Evolutionary conservation across 2,888 invertebrate species (phyloP).

Genomic region (Tetropium fuscum): DNA sequence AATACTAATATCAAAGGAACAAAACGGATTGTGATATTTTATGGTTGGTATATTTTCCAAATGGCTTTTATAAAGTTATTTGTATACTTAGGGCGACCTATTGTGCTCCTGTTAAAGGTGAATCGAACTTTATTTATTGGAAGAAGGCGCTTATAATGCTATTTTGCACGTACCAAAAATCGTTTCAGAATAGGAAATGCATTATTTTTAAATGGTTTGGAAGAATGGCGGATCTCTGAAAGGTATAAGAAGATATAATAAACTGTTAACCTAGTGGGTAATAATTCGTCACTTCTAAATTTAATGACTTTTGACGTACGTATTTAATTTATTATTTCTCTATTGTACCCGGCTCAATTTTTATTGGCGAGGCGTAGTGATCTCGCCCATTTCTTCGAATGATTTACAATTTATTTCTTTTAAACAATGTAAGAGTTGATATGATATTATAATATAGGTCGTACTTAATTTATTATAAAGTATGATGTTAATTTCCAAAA

Average conservation of each 20-base stretch:
- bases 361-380: slow-evolving; percentile 5
- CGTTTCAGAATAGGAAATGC: slow-evolving; percentile 33
- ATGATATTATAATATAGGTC: too few species aligned
- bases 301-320: slow-evolving; percentile 24
- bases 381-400: too few species aligned
- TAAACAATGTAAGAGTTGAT: too few species aligned
- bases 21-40: slow-evolving; percentile 48
- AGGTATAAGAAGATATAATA: slow-evolving; percentile 12
- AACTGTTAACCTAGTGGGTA: slow-evolving; percentile 21
- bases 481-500: too few species aligned
- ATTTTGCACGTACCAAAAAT: slow-evolving; percentile 41
- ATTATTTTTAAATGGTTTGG: slow-evolving; percentile 43
- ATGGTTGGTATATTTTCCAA: slow-evolving; percentile 55
- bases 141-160: slow-evolving; percentile 41
- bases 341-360: slow-evolving; percentile 18
- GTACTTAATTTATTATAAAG: too few species aligned
- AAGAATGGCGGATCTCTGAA: slow-evolving; percentile 31
- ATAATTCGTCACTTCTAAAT: slow-evolving; percentile 29
- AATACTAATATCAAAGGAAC: slow-evolving; percentile 32
- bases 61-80: slow-evolving; percentile 34
- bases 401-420: too few species aligned
- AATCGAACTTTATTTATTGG: slow-evolving; percentile 45
- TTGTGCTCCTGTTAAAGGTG: slow-evolving; percentile 33
- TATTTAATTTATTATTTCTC: slow-evolving; percentile 16
- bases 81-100: slow-evolving; percentile 33